A percentile compares a stretch with the other conserved stretches of the same genome.
Conservation (phyloP, 2,113 vertebrate genomes). For the Orcinus orca region DNA sequence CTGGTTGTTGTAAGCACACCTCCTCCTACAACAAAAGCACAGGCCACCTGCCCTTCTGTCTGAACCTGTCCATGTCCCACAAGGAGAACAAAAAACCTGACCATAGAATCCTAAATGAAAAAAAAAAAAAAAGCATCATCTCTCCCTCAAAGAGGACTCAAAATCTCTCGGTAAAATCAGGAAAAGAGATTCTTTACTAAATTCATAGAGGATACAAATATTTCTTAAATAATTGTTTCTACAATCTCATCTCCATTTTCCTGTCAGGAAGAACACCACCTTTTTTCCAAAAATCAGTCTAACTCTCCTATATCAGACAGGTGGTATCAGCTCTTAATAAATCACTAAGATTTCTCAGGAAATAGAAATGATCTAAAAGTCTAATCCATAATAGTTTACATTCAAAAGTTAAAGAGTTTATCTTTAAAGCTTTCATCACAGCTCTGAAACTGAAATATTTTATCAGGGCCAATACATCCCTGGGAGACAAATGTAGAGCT, state of each 20-base stretch:
- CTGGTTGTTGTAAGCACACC: neutral
- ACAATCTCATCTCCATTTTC: conserved; percentile 43
- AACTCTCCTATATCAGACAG: neutral
- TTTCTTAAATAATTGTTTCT: neutral
- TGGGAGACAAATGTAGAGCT: neutral
- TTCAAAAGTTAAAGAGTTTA: conserved; percentile 1
- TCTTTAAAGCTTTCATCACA: neutral
- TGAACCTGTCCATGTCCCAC: neutral
- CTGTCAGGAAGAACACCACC: neutral
- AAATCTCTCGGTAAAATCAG: neutral
- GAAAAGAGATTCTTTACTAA: neutral
- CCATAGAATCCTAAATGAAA: neutral
- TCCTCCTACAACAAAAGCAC: neutral
- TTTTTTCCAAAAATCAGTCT: neutral
- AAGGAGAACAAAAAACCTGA: neutral
- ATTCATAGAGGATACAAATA: neutral
- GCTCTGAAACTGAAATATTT: conserved; percentile 34
- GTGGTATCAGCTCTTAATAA: neutral
- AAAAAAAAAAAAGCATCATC: neutral
- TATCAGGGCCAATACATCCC: neutral
- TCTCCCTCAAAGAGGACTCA: neutral
- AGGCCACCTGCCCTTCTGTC: neutral
- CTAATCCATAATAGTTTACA: neutral
- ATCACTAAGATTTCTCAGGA: neutral
- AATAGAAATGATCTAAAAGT: conserved; percentile 20